Evolutionary conservation across 2,113 vertebrate species (phyloP), one percentile per base, ranked within the genome.

Genomic region (Callopanchax toddi): DNA sequence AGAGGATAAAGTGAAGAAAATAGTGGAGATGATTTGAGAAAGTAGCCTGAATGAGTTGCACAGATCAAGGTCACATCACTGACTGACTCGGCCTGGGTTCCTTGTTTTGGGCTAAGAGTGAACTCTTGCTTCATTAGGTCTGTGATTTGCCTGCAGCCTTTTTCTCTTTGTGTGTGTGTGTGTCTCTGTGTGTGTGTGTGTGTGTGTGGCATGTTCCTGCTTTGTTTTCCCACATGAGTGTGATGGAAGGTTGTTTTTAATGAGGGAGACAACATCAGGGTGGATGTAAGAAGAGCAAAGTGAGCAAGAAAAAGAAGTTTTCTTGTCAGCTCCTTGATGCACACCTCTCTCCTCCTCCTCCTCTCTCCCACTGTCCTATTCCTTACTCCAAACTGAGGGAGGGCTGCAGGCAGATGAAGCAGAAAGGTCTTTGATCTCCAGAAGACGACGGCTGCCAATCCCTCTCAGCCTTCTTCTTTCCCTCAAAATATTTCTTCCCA

Each of bases 381-480:
- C 73, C 51, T 52, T 69, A 55, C 55, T 66, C 45, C 67, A 60
- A 78, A 67, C 58, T 74, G 58, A 76, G 53, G 67, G 9, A 32
- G 26, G 43, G 81, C 86, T 84, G 64, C 74, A 76, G 85, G 84
- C 87, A 55, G 57, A 82, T 67, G 54, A 58, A 59, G 76, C 55
- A 73, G 78, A 79, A 67, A 71, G 67, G 67, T 52, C 80, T 90
- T 89, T 91, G 87, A 91, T 90, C 78, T 86, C 45, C 18, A 40
- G n/a, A 57, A 62, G 74, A 20, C 81, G 86, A 83, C 82, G 78
- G 81, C 68, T 84, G 74, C 76, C 70, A 79, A 76, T 67, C 52
- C 54, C 43, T 58, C 73, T 46, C 67, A 46, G 26, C 40, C 32
- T 32, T 7, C 22, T 40, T 4, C 15, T 22, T 36, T 21, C 15